Percentiles rank a stretch among this genome's conserved stretches.
These are phyloP conservation scores for Microctenopoma lineatum DNA, from an alignment of 2,797 vertebrate genomes.

Conservation along the genomic window DNA sequence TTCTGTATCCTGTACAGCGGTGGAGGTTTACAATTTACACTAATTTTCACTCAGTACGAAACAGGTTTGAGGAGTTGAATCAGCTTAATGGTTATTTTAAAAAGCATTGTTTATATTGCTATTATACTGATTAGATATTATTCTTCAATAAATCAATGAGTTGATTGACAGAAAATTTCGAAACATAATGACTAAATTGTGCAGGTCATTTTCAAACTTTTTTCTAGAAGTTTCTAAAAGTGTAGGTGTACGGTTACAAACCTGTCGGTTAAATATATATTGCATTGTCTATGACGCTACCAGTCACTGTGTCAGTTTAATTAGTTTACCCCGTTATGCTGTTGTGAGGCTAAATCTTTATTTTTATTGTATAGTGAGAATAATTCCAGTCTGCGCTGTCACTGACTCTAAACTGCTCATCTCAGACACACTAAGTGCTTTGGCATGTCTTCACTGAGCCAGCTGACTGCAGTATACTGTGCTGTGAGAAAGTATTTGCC, in stretches of 20 bases:
- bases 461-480: conserved; percentile 22
- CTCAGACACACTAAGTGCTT: conserved; percentile 36
- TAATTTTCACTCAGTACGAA: not conserved
- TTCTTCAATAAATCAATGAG: not conserved
- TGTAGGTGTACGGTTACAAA: not conserved
- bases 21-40: not conserved
- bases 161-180: not conserved
- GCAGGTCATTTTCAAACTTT: not conserved
- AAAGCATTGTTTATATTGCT: not conserved
- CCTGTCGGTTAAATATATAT: not conserved
- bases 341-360: conserved; percentile 14
- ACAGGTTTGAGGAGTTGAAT: not conserved
- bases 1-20: not conserved
- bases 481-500: too few relatives aligned
- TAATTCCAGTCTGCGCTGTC: conserved; percentile 41
- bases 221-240: not conserved
- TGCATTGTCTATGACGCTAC: not conserved
- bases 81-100: not conserved
- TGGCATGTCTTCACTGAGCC: conserved; percentile 56
- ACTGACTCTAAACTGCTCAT: conserved; percentile 46
- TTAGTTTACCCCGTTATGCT: conserved; percentile 4
- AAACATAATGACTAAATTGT: not conserved
- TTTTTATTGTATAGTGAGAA: conserved; percentile 30
- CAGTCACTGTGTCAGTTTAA: not conserved
- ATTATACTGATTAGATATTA: not conserved